These are phyloP conservation scores for Leucophenga varia DNA, from an alignment of 1,140 invertebrate genomes.

Conservation along the genomic window DNA sequence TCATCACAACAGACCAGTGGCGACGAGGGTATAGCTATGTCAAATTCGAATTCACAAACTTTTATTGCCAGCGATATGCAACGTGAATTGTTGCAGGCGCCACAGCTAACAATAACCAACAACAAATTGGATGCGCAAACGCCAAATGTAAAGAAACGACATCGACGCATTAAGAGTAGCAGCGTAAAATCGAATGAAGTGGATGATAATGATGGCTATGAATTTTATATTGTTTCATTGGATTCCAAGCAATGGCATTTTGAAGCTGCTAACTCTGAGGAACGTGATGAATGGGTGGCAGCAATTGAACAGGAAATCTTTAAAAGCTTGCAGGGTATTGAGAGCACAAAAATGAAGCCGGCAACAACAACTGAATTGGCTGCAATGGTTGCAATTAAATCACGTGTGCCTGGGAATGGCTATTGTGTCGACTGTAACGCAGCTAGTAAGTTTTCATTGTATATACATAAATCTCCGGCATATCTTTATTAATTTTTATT, in stretches of 20 bases:
- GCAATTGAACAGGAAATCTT: conserved; percentile 97
- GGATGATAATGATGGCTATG: conserved; percentile 77
- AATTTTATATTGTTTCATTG: conserved; percentile 94
- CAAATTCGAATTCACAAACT: conserved; percentile 58
- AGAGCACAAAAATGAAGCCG: conserved; percentile 72
- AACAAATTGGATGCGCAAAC: conserved; percentile 62
- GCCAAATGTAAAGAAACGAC: conserved; percentile 81
- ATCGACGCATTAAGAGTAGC: conserved; percentile 77
- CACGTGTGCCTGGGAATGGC: conserved; percentile 81
- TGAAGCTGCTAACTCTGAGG: conserved; percentile 86
- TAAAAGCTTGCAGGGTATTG: conserved; percentile 73
- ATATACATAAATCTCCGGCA: conserved; percentile 8
- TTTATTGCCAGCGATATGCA: conserved; percentile 53
- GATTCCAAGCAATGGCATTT: conserved; percentile 98
- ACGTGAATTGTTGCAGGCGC: conserved; percentile 16
- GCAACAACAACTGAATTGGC: conserved; percentile 66
- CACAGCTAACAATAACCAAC: conserved; percentile 8
- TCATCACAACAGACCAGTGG: conserved; percentile 57
- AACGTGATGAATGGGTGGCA: conserved; percentile 94
- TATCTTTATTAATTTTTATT: background rate
- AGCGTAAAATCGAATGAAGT: conserved; percentile 74
- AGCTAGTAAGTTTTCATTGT: conserved; percentile 76
- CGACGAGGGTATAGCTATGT: conserved; percentile 60
- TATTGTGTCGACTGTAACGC: conserved; percentile 92
- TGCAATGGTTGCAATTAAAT: conserved; percentile 64